Evolutionary conservation across 2,797 vertebrate genomes (phyloP).

Genomic region (Gadopsis bispinosus): DNA sequence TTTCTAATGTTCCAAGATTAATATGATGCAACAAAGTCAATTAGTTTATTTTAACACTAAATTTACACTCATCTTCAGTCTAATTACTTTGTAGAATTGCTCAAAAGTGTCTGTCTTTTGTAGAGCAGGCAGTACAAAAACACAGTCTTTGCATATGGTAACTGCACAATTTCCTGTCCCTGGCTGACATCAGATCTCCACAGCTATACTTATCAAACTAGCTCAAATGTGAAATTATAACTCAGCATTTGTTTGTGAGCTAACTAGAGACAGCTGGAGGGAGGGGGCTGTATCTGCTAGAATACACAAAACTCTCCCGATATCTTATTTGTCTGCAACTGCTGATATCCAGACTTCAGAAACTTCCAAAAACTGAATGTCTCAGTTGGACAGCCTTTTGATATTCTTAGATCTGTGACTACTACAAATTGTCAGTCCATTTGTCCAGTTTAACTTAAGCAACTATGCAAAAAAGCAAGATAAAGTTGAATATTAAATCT

Average conservation of each 20-base stretch:
- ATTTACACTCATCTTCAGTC: background rate
- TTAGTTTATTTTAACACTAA: background rate
- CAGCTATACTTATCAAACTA: background rate
- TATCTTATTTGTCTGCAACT: background rate
- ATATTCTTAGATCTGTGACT: background rate
- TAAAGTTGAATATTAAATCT: background rate
- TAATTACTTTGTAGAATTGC: background rate
- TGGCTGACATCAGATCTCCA: background rate
- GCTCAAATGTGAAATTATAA: slow-evolving; percentile 15
- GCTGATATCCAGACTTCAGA: background rate
- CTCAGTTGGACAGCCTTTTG: background rate
- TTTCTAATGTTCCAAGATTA: background rate
- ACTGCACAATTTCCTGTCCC: background rate
- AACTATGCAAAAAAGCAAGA: background rate
- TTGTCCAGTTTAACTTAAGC: background rate
- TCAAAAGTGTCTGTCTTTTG: background rate
- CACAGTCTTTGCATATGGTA: background rate
- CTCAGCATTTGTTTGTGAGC: background rate
- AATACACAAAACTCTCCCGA: slow-evolving; percentile 1
- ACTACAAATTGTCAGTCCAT: background rate
- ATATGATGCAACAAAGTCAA: background rate
- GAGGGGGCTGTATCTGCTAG: slow-evolving; percentile 5
- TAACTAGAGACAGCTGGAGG: slow-evolving; percentile 12
- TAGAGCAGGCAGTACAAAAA: background rate
- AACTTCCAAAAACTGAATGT: background rate